Conservation (phyloP, 2,113 vertebrate genomes). For the Athene noctua region DNA sequence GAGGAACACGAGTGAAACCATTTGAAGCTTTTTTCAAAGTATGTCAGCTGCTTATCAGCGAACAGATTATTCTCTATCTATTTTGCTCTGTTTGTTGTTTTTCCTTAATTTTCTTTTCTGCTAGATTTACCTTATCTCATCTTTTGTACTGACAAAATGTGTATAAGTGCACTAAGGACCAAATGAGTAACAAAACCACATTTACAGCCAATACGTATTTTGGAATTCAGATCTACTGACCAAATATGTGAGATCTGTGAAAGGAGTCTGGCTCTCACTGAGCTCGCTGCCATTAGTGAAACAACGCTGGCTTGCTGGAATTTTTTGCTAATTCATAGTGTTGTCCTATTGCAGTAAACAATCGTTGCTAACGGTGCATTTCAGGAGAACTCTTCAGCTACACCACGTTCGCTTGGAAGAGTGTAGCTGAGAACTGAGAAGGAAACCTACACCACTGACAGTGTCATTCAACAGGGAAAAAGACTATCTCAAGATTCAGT, state of each 20-base stretch:
- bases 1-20: neutral
- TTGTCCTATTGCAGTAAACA: neutral
- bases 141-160: neutral
- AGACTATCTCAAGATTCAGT: constrained; percentile 44
- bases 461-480: constrained; percentile 27
- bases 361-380: neutral
- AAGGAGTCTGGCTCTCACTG: neutral
- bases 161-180: rapidly evolving
- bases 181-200: neutral
- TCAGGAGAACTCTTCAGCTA: neutral
- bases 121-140: neutral
- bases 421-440: neutral
- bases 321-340: neutral
- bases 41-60: neutral
- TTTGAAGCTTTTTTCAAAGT: neutral
- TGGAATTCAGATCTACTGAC: neutral
- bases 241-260: neutral
- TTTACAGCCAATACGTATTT: neutral
- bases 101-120: neutral
- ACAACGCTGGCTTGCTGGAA: neutral
- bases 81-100: neutral
- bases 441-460: neutral
- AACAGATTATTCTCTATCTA: neutral
- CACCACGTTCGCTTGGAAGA: neutral
- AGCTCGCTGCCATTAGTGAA: neutral